Base-by-base conservation (phyloP, 2,888 invertebrate genomes). In the Leucoptera coffeella region DNA sequence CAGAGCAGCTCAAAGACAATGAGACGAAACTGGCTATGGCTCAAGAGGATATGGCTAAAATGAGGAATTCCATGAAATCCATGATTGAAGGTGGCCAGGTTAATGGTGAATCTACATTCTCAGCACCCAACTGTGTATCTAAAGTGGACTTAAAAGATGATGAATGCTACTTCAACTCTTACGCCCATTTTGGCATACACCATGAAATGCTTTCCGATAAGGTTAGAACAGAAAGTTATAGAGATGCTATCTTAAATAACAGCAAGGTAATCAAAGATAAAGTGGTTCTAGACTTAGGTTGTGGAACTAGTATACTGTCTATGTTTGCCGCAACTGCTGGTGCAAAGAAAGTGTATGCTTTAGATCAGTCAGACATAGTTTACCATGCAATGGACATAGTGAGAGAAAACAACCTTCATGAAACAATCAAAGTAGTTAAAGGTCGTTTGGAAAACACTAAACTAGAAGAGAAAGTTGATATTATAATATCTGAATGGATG, bases 401-500 rank as follows among this genome's bases (percentile, higher is more conserved):
- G 15, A 83, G 85, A 44, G 88, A 90, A 56, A 91, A 91, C 50
- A 77, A 80, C 33, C 60, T 87, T 20, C 74, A 80, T 28, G 71
- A 82, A 32, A 76, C 75, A 37, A 82, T 96, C 21, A 77, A 79
- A 32, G 73, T 92, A 28, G 69, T 91, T 1, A 91, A 89, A 60
- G 93, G 93, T 1, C 76, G 85, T 39, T 58, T 96, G 13, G 96
- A 96, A 55, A 85, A 91, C 38, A 83, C 86, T 4, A 65, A 75
- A 27, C 53, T 92, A 25, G 85, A 86, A 1, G 79, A 83, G 29
- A 82, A 85, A 55, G 85, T 87, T 19, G 95, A 97, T 52, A 79
- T 94, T 4, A 90, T 97, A 37, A 82, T 97, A 3, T 95, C 95
- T 0, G 96, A 97, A 55, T 97, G 95, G 94, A 97, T 97, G 96